Percentiles rank a stretch among this genome's conserved stretches.
Evolutionary conservation across 2,797 vertebrate species (phyloP).

Genomic region (Gymnothorax reevesii): DNA sequence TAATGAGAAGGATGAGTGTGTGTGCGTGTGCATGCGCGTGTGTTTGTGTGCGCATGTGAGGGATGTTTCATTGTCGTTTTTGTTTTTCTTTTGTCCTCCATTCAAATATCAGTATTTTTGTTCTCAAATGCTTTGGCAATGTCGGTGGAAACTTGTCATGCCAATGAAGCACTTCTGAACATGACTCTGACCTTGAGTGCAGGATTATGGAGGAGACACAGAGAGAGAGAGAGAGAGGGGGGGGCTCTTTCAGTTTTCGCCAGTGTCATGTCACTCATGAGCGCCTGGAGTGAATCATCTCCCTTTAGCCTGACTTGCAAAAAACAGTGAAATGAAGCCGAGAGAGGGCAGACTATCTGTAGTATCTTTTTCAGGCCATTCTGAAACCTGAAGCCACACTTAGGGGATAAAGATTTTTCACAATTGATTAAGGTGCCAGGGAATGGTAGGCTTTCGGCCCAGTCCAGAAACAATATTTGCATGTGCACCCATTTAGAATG

Average conservation of each 20-base stretch:
- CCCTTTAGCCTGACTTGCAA: neutral
- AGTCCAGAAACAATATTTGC: neutral
- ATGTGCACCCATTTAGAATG: neutral
- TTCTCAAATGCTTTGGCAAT: neutral
- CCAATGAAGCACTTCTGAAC: neutral
- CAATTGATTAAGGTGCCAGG: neutral
- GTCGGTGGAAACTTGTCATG: neutral
- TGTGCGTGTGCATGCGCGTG: slow-evolving; percentile 15
- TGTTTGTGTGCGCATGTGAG: slow-evolving; percentile 18
- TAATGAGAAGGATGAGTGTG: too few relatives aligned
- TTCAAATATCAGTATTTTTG: neutral
- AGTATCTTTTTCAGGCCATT: neutral
- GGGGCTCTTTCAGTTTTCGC: neutral
- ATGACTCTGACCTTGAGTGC: neutral
- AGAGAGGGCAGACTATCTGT: neutral
- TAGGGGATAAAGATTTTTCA: neutral
- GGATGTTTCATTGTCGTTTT: neutral
- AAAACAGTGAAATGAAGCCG: neutral
- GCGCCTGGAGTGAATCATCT: neutral
- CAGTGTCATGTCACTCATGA: neutral
- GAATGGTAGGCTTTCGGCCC: neutral
- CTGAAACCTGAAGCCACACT: neutral
- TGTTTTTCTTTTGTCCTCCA: neutral
- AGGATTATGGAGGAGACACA: slow-evolving; percentile 3
- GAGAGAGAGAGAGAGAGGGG: neutral